phyloP scores from a whole-genome alignment of 1,140 invertebrate species.

The Tetraneura akinire region DNA sequence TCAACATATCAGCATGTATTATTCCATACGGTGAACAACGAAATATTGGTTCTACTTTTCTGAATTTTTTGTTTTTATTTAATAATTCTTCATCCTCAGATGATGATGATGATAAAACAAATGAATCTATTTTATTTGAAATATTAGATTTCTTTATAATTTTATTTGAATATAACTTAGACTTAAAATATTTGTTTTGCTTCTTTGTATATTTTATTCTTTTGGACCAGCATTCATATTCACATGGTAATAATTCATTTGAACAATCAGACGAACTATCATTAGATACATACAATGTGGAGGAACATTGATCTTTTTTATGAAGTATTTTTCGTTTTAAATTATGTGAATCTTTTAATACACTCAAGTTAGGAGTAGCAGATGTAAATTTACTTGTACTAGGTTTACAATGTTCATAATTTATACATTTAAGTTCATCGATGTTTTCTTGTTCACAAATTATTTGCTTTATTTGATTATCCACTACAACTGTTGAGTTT shows the following conservation, averaged over 20 bases:
- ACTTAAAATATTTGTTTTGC: not conserved
- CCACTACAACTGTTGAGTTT: not conserved
- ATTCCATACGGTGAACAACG: not conserved
- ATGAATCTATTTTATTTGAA: not conserved
- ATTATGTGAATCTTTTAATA: not conserved
- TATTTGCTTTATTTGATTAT: not conserved
- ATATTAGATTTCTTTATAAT: not conserved
- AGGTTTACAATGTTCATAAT: not conserved
- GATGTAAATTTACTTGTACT: not conserved
- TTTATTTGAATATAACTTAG: not conserved
- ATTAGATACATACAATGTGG: too few relatives aligned
- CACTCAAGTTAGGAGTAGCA: too few relatives aligned
- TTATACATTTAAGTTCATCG: not conserved
- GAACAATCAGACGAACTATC: not conserved
- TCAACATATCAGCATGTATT: slow-evolving; percentile 9
- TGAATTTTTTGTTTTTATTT: not conserved
- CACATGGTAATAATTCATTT: not conserved
- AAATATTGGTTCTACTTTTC: not conserved
- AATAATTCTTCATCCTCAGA: not conserved
- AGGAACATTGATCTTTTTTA: slow-evolving; percentile 1
- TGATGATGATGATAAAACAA: too few relatives aligned
- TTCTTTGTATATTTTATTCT: not conserved
- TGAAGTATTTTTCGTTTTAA: not conserved
- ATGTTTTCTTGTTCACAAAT: not conserved
- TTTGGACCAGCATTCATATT: not conserved